Evolutionary conservation across 2,113 vertebrate genomes (phyloP).

Genomic region (Fulica atra): DNA sequence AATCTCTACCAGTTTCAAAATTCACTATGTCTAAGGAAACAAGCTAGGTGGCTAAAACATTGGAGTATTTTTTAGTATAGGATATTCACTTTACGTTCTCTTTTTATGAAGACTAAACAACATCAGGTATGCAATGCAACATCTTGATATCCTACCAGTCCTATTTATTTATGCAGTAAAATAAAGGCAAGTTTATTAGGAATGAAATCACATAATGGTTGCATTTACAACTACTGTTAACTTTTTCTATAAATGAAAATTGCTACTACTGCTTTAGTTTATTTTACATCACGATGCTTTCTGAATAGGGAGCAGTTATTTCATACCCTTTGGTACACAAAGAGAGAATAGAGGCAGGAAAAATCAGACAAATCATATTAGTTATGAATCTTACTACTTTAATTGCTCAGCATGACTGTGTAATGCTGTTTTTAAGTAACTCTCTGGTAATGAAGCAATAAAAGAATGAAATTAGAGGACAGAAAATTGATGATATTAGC

Average conservation of each 20-base stretch:
- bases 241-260: neutral
- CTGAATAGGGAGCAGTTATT: neutral
- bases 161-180: neutral
- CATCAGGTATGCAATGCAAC: neutral
- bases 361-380: neutral
- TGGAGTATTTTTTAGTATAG: neutral
- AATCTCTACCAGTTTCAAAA: neutral
- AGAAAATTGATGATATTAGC: neutral
- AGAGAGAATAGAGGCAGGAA: neutral
- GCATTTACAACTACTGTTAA: neutral
- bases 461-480: neutral
- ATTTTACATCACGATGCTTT: neutral
- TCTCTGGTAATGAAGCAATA: neutral
- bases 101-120: neutral
- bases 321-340: neutral
- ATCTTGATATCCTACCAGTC: neutral
- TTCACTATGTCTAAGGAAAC: neutral
- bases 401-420: neutral
- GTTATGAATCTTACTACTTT: neutral
- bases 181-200: neutral
- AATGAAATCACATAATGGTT: neutral
- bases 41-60: neutral
- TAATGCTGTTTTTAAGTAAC: neutral
- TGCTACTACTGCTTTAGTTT: neutral
- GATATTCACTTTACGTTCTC: neutral